phyloP scores from a whole-genome alignment of 2,888 invertebrate species.

The Melangyna quadrimaculata region DNA sequence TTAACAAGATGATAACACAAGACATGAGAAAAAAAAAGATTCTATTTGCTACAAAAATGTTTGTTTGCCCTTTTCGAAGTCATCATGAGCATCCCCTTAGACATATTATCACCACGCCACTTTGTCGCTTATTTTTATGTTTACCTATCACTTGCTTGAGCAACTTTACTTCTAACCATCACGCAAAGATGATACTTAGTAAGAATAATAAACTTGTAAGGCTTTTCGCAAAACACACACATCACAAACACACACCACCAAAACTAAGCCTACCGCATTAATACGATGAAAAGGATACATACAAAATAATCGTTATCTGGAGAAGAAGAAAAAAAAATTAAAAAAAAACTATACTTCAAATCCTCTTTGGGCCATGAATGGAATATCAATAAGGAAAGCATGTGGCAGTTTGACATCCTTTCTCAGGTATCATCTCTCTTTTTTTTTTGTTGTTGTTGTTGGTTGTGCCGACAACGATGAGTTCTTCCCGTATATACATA shows the following conservation, averaged over 20 bases:
- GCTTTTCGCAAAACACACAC: not conserved
- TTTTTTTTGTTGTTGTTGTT: too few relatives aligned
- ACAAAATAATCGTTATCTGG: constrained; percentile 54
- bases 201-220: constrained; percentile 35
- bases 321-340: constrained; percentile 4
- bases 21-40: not conserved
- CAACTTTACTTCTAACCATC: not conserved
- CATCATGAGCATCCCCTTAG: constrained; percentile 39
- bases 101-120: constrained; percentile 27
- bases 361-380: constrained; percentile 38
- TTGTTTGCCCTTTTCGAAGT: constrained; percentile 26
- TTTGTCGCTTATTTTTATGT: constrained; percentile 16
- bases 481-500: not conserved
- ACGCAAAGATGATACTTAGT: constrained; percentile 9
- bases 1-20: not conserved
- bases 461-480: not conserved
- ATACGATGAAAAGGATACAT: constrained; percentile 41
- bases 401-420: constrained; percentile 62
- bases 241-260: not conserved
- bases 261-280: constrained; percentile 1
- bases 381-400: constrained; percentile 56
- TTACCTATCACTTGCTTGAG: not conserved
- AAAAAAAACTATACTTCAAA: constrained; percentile 1
- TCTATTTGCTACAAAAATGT: constrained; percentile 13
- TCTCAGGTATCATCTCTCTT: constrained; percentile 44